A percentile compares a stretch with the other conserved stretches of the same genome.
phyloP scores from a whole-genome alignment of 1,140 invertebrate genomes.

The Polypedilum pembai region DNA sequence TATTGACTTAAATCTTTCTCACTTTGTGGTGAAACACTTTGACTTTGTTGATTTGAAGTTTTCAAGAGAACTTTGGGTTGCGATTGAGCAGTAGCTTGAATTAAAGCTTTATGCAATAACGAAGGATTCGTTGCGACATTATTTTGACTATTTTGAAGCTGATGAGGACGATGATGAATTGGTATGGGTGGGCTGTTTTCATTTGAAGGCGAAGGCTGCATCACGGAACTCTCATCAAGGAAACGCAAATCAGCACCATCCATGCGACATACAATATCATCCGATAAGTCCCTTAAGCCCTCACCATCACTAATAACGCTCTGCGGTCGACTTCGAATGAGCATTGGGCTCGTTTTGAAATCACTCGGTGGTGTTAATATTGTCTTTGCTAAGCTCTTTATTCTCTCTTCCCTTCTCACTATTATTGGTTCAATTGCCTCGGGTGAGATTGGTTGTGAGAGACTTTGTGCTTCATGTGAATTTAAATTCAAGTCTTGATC shows the following conservation, averaged over 20 bases:
- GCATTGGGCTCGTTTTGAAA: slow-evolving; percentile 58
- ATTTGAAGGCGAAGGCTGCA: slow-evolving; percentile 61
- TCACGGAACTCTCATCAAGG: slow-evolving; percentile 85
- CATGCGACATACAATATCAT: slow-evolving; percentile 66
- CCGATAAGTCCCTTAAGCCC: slow-evolving; percentile 48
- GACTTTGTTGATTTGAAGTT: slow-evolving; percentile 40
- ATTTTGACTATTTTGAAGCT: slow-evolving; percentile 33
- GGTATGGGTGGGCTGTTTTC: slow-evolving; percentile 65
- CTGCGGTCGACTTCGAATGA: slow-evolving; percentile 54
- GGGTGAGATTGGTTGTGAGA: slow-evolving; percentile 37
- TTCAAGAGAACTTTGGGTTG: slow-evolving; percentile 32
- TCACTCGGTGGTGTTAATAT: slow-evolving; percentile 68
- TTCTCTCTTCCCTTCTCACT: slow-evolving; percentile 45
- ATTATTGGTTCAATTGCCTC: slow-evolving; percentile 42
- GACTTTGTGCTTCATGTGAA: background rate
- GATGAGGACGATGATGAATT: slow-evolving; percentile 47
- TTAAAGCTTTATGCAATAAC: slow-evolving; percentile 59
- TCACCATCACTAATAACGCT: slow-evolving; percentile 40
- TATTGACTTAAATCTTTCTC: background rate
- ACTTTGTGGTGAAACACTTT: background rate
- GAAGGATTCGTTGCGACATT: slow-evolving; percentile 45
- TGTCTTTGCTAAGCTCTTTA: slow-evolving; percentile 50
- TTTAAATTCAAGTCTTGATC: background rate
- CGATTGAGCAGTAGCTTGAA: slow-evolving; percentile 54
- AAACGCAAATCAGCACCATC: slow-evolving; percentile 73